phyloP scores from a whole-genome alignment of 2,888 invertebrate genomes.

The Isoperla grammatica region DNA sequence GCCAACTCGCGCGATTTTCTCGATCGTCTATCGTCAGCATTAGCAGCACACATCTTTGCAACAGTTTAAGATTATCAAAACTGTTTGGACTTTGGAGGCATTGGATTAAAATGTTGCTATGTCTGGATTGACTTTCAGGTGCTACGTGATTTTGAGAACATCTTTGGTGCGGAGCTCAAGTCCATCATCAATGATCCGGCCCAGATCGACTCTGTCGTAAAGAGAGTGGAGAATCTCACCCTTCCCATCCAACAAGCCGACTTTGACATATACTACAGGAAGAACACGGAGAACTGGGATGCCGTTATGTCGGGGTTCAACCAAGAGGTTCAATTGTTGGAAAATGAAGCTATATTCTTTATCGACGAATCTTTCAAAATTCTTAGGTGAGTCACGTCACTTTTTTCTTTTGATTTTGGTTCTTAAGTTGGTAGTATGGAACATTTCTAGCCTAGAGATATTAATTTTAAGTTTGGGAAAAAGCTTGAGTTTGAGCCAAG shows the following conservation, averaged over 20 bases:
- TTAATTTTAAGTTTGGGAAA: background rate
- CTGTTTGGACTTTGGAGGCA: too few species aligned
- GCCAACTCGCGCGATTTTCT: too few species aligned
- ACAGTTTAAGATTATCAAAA: too few species aligned
- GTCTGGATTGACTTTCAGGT: too few species aligned
- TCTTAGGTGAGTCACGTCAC: conserved; percentile 49
- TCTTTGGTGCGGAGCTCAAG: conserved; percentile 81
- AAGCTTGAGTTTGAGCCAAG: background rate
- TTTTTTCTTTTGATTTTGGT: too few species aligned
- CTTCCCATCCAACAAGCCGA: conserved; percentile 69
- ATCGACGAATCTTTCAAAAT: conserved; percentile 82
- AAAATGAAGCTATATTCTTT: conserved; percentile 75
- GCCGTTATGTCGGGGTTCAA: conserved; percentile 73
- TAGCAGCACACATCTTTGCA: too few species aligned
- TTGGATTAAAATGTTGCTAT: too few species aligned
- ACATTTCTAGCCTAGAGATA: background rate
- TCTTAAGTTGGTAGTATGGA: background rate
- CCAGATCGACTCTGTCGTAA: conserved; percentile 77
- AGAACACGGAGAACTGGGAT: conserved; percentile 81
- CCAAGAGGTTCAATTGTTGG: conserved; percentile 65
- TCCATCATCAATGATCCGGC: conserved; percentile 82
- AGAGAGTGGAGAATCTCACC: conserved; percentile 71
- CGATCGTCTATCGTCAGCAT: too few species aligned
- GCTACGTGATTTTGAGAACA: conserved; percentile 80
- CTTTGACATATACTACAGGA: conserved; percentile 75